phyloP scores from a whole-genome alignment of 2,797 vertebrate genomes.

The Pachyuromys duprasi region DNA sequence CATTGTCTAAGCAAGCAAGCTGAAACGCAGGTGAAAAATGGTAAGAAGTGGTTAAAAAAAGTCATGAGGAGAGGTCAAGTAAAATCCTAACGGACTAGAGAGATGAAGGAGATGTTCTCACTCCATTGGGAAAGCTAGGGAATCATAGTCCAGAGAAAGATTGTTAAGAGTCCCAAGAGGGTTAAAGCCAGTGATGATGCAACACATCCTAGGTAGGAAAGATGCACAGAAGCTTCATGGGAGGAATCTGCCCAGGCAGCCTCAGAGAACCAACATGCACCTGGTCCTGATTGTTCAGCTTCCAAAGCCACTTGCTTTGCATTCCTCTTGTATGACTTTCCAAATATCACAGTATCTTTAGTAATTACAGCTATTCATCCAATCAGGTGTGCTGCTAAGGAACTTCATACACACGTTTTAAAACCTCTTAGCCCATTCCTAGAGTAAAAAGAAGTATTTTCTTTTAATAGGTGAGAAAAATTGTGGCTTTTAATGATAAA shows the following conservation, averaged over 20 bases:
- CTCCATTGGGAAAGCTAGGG: rapidly evolving
- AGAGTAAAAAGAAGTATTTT: background rate
- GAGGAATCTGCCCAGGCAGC: too few relatives aligned
- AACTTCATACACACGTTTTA: background rate
- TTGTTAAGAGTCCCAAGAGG: rapidly evolving
- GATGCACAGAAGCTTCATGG: background rate
- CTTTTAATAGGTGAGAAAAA: background rate
- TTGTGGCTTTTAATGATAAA: background rate
- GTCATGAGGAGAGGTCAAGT: background rate
- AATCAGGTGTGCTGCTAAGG: background rate
- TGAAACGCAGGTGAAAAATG: background rate
- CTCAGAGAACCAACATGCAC: background rate
- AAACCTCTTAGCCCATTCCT: background rate
- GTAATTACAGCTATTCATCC: background rate
- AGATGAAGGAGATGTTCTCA: background rate
- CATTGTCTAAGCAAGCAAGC: too few relatives aligned
- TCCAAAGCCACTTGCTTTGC: background rate
- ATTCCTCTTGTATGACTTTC: background rate
- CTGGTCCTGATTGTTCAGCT: background rate
- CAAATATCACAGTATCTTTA: background rate
- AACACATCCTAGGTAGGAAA: background rate
- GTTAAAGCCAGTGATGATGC: background rate
- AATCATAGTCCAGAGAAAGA: background rate
- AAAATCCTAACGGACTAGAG: background rate
- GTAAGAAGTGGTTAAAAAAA: background rate